Evolutionary conservation across 2,113 vertebrate species (phyloP).

Genomic region (Bubo bubo): DNA sequence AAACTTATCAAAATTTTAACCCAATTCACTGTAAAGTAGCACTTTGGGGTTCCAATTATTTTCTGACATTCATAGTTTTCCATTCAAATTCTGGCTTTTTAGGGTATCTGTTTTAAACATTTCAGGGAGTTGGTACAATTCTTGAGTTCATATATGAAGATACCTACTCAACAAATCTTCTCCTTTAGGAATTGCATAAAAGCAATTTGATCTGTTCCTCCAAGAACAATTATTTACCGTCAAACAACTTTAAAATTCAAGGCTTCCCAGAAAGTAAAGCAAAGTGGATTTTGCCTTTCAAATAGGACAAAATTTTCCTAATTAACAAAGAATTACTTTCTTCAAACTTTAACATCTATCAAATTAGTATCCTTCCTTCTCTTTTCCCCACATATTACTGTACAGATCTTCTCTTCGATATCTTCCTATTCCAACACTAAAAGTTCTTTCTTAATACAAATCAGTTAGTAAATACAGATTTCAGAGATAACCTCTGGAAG

Average conservation of each 20-base stretch:
- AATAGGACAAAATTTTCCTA: background rate
- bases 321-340: background rate
- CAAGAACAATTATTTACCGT: background rate
- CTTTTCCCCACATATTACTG: background rate
- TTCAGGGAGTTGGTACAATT: background rate
- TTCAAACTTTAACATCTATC: background rate
- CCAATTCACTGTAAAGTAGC: background rate
- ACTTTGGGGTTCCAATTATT: background rate
- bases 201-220: background rate
- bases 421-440: background rate
- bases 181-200: background rate
- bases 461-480: background rate
- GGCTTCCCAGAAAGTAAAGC: background rate
- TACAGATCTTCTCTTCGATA: background rate
- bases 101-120: background rate
- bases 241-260: background rate
- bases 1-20: background rate
- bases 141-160: background rate
- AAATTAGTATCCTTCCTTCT: background rate
- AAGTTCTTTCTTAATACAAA: background rate
- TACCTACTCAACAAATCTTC: background rate
- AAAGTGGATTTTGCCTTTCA: background rate
- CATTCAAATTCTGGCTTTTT: background rate
- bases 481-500: background rate
- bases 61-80: background rate